Conservation (phyloP, 37 sponge, comb jelly and placozoan genomes). For the Lycopodina hypogea region DNA sequence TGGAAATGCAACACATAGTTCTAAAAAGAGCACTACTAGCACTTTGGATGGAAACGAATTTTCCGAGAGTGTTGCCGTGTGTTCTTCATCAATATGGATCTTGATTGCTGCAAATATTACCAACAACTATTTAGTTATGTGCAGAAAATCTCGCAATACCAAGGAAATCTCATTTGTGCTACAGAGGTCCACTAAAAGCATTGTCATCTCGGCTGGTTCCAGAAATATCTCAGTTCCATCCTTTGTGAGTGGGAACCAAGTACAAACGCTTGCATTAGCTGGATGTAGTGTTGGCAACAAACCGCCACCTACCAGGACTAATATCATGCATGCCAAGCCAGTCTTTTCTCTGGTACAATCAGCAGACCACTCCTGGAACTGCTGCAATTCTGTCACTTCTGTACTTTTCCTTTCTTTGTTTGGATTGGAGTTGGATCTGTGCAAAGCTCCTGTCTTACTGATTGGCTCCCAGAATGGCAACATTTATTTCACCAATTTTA, state of each 20-base stretch:
- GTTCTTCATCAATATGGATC: neutral
- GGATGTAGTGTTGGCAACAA: neutral
- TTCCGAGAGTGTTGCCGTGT: neutral
- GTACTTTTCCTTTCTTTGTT: conserved; percentile 11
- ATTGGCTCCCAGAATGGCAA: conserved; percentile 17
- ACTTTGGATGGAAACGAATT: neutral
- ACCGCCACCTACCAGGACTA: neutral
- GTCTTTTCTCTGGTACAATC: neutral
- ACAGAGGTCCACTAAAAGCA: neutral
- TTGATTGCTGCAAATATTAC: neutral
- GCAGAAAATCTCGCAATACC: conserved; percentile 2
- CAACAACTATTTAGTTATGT: conserved; percentile 3
- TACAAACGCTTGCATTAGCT: neutral
- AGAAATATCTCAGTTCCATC: neutral
- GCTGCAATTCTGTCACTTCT: neutral
- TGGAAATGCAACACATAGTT: too few species aligned
- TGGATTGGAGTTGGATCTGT: conserved; percentile 12
- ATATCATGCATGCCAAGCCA: conserved; percentile 6
- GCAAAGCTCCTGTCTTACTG: conserved; percentile 20
- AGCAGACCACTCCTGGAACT: neutral
- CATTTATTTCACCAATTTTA: conserved; percentile 9
- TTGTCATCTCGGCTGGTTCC: neutral
- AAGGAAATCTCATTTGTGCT: neutral
- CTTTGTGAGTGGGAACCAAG: neutral
- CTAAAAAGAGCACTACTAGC: neutral